Percentiles rank a stretch among this genome's conserved stretches.
phyloP scores from a whole-genome alignment of 2,888 invertebrate species.

The Lasius platythorax region DNA sequence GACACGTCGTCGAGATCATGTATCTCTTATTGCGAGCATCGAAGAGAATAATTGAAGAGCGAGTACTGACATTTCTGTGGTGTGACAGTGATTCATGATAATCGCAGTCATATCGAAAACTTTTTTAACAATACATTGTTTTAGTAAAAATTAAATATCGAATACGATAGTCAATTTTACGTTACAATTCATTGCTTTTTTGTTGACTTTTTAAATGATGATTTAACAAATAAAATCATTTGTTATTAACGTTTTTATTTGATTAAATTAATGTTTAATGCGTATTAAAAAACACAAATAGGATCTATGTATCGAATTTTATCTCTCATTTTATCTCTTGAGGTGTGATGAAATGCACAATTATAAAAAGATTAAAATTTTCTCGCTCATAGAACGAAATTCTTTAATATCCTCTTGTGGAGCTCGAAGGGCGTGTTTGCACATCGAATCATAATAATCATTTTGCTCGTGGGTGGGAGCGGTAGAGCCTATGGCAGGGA shows the following conservation, averaged over 20 bases:
- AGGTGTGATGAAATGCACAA: background rate
- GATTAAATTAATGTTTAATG: background rate
- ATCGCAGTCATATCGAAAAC: background rate
- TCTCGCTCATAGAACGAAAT: background rate
- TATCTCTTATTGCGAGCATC: background rate
- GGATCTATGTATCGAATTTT: background rate
- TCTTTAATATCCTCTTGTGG: constrained; percentile 7
- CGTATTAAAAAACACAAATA: background rate
- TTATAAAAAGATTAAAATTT: background rate
- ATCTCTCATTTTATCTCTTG: background rate
- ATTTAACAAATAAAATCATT: background rate
- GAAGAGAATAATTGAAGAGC: background rate
- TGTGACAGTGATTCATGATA: background rate
- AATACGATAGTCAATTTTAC: background rate
- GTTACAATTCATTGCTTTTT: background rate
- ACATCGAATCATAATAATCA: constrained; percentile 66
- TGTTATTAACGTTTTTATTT: background rate
- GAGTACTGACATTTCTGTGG: background rate
- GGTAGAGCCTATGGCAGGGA: constrained; percentile 67
- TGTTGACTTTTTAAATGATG: background rate
- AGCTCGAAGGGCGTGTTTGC: constrained; percentile 62
- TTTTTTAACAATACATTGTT: background rate
- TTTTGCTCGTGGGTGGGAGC: constrained; percentile 74
- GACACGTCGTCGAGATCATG: background rate
- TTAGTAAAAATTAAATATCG: background rate